Conservation (phyloP, 1,140 invertebrate species). For the Subanguina moxae region DNA sequence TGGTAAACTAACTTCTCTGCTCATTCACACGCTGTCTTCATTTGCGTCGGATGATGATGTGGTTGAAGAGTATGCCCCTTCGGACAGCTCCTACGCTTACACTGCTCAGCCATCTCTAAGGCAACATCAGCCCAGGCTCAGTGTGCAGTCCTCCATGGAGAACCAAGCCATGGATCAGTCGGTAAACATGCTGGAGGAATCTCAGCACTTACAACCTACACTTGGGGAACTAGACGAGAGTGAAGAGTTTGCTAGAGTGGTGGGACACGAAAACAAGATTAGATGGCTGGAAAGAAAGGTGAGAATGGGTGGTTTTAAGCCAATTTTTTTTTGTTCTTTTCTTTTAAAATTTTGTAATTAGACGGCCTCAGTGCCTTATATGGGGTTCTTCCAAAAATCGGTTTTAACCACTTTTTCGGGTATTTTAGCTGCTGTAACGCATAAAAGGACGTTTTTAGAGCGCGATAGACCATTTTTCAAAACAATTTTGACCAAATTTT, state of each 20-base stretch:
- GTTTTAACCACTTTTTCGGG: too few relatives aligned
- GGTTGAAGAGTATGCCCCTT: slow-evolving; percentile 66
- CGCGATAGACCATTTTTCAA: too few relatives aligned
- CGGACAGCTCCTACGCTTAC: slow-evolving; percentile 30
- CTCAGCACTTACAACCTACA: background rate
- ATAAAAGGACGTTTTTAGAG: too few relatives aligned
- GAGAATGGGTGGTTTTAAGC: background rate
- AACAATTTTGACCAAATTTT: too few relatives aligned
- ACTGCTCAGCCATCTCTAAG: background rate
- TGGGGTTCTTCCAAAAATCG: too few relatives aligned
- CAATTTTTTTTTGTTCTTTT: background rate
- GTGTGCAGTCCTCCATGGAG: slow-evolving; percentile 9
- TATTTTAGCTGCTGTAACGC: too few relatives aligned
- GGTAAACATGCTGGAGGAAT: too few relatives aligned
- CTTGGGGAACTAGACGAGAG: slow-evolving; percentile 9
- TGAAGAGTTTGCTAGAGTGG: slow-evolving; percentile 27
- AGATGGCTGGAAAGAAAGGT: slow-evolving; percentile 46
- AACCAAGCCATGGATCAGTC: background rate
- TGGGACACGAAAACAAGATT: slow-evolving; percentile 37
- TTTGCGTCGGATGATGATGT: slow-evolving; percentile 74
- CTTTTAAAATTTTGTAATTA: background rate
- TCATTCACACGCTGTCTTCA: slow-evolving; percentile 89
- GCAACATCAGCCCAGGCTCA: slow-evolving; percentile 16
- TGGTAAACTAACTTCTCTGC: slow-evolving; percentile 84
- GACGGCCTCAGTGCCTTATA: too few relatives aligned